These are phyloP conservation scores for Eulimnadia texana DNA, from an alignment of 1,140 invertebrate genomes.

Conservation along the genomic window DNA sequence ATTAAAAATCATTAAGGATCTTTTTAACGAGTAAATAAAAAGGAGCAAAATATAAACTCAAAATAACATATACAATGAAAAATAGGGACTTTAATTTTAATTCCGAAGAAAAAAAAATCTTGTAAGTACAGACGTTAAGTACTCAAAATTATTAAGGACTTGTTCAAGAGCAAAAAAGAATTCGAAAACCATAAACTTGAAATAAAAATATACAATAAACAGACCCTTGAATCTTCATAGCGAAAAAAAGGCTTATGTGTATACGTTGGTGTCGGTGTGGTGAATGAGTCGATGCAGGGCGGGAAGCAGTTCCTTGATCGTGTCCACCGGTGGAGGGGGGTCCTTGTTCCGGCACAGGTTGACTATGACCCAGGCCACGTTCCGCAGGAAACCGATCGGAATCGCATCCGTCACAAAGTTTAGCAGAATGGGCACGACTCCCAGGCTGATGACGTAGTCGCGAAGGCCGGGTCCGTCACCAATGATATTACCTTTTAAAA, in stretches of 20 bases:
- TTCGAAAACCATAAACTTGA: no score
- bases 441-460: conserved; percentile 81
- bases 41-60: neutral
- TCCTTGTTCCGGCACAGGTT: conserved; percentile 95
- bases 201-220: no score
- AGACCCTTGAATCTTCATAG: no score
- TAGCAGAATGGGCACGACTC: conserved; percentile 74
- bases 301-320: conserved; percentile 85
- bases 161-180: neutral
- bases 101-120: no score
- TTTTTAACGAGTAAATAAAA: neutral
- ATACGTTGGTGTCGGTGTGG: conserved; percentile 88
- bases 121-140: no score
- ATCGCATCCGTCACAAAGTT: conserved; percentile 86
- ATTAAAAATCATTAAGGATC: neutral
- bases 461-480: conserved; percentile 79
- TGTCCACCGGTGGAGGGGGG: conserved; percentile 68
- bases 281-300: conserved; percentile 86
- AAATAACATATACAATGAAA: conserved; percentile 1
- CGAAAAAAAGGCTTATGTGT: no score
- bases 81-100: no score
- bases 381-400: conserved; percentile 79
- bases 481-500: conserved; percentile 68
- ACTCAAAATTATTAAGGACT: no score
- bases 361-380: conserved; percentile 97